Conservation (phyloP, 1,140 invertebrate species). For the Bactericera cockerelli region DNA sequence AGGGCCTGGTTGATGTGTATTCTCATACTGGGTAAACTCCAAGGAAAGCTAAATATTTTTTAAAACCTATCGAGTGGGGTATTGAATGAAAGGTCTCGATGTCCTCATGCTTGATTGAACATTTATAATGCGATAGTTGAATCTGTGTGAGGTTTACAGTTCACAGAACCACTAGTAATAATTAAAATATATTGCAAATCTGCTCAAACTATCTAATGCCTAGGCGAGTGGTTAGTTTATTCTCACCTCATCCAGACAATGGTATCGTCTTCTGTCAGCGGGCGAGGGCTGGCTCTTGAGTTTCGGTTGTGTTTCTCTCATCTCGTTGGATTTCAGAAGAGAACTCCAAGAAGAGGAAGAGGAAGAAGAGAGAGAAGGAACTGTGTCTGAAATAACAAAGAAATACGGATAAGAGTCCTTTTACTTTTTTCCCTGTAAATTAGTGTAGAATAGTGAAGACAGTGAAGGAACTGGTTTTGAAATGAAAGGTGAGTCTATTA, state of each 20-base stretch:
- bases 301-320: neutral
- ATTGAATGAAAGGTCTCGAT: no score
- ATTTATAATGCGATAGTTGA: no score
- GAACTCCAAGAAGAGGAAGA: neutral
- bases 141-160: no score
- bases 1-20: neutral
- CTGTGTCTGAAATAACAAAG: neutral
- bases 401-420: neutral
- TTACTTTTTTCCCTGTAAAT: neutral
- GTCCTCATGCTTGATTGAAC: no score
- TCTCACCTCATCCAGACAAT: neutral
- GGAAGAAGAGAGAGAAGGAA: neutral
- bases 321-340: neutral
- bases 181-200: no score
- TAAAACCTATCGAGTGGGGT: no score
- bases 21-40: neutral
- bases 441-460: neutral
- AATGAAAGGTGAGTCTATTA: no score
- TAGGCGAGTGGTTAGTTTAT: no score
- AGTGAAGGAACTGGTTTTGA: neutral
- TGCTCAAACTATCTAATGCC: no score
- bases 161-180: no score
- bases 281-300: neutral
- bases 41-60: neutral
- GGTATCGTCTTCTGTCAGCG: neutral